Base-by-base conservation (phyloP, 92 coral and sea anemone species). In the Metridium senile region DNA sequence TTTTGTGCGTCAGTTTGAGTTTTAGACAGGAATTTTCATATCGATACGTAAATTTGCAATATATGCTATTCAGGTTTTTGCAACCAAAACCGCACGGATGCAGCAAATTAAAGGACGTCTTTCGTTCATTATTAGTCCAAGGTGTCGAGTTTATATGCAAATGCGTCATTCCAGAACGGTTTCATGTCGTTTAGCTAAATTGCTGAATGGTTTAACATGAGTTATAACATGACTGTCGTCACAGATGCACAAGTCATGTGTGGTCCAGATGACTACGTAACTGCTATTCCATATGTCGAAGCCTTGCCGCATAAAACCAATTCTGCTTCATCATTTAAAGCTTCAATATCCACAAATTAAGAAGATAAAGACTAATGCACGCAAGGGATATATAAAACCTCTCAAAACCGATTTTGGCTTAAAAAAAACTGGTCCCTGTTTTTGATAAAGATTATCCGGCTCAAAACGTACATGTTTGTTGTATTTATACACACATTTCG, bases 261-360 rank as follows among this genome's bases (percentile, higher is more conserved):
- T 73, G 78, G 78, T 73, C 78, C 78, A 73, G 66, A 73, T 73
- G 78, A 57, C 9, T 3, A 33, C 30, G 19, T 17, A 58, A 71
- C 33, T 54, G 65, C 52, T 73, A 73, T 73, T 58, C 68, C 78
- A 25, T 58, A 58, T 73, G 78, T 21, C 18, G 25, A 33, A 25
- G 18, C 61, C 9, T 11, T 26, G 26, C 78, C 78, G 23, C 67
- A 27, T 30, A 19, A 27, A 73, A 20, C 16, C 56, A n/a, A n/a
- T 57, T 53, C 76, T 28, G 26, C 58, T n/a, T 2, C 6, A 58
- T n/a, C n/a, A 46, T 30, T 1, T 28, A 1, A 16, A 3, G 9
- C 62, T 16, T 70, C 33, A 32, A 0, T 27, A 43, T 68, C 23
- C 54, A 25, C 74, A 46, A 47, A 49, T 39, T 27, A 11, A 29